Evolutionary conservation across 1,140 invertebrate genomes (phyloP).

Genomic region (Lordiphosa clarofinis): DNA sequence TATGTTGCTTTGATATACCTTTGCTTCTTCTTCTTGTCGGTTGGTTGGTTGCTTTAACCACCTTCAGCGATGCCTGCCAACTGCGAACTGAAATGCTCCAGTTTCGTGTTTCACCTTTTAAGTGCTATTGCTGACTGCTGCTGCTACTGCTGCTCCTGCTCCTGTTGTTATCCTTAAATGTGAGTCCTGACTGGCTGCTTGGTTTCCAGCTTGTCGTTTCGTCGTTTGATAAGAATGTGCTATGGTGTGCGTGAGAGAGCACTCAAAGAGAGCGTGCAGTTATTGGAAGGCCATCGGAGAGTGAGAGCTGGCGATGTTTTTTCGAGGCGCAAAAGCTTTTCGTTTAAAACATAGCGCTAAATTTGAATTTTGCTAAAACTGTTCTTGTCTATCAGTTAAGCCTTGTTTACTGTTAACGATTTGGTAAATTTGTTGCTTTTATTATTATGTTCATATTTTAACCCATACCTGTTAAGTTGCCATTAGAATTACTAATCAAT

Average conservation of each 20-base stretch:
- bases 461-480: too few relatives aligned
- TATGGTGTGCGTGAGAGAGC: neutral
- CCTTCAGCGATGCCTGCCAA: slow-evolving; percentile 69
- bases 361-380: too few relatives aligned
- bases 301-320: too few relatives aligned
- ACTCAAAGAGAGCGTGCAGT: slow-evolving; percentile 1
- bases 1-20: slow-evolving; percentile 10
- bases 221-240: slow-evolving; percentile 62
- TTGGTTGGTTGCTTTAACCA: slow-evolving; percentile 16
- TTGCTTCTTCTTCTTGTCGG: slow-evolving; percentile 20
- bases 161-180: slow-evolving; percentile 55
- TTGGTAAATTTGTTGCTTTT: too few relatives aligned
- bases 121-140: slow-evolving; percentile 27
- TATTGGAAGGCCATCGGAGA: slow-evolving; percentile 5
- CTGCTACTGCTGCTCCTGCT: slow-evolving; percentile 24
- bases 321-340: too few relatives aligned
- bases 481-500: too few relatives aligned
- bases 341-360: too few relatives aligned
- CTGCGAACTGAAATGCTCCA: slow-evolving; percentile 76
- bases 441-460: too few relatives aligned
- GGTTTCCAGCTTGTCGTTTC: slow-evolving; percentile 53
- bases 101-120: slow-evolving; percentile 74
- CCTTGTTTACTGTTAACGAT: too few relatives aligned
- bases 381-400: too few relatives aligned
- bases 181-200: slow-evolving; percentile 46